A percentile compares a stretch with the other conserved stretches of the same genome.
Conservation (phyloP, 2,113 vertebrate genomes). For the Clarias gariepinus region DNA sequence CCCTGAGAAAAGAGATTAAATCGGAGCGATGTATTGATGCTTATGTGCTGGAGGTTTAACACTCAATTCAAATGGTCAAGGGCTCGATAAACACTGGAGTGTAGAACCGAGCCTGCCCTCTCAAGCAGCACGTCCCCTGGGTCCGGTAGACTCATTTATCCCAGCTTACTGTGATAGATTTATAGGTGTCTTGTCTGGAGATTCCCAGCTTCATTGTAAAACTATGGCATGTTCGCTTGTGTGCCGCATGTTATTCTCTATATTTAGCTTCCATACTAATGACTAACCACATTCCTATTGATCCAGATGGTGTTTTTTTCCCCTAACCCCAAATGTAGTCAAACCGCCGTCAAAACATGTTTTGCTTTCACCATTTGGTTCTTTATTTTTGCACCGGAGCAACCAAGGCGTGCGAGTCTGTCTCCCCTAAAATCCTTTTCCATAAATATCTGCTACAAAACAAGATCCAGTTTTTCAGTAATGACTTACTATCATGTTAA, state of each 20-base stretch:
- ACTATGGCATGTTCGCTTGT: conserved; percentile 2
- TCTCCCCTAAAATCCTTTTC: neutral
- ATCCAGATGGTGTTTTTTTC: neutral
- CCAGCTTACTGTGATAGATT: conserved; percentile 11
- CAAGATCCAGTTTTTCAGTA: neutral
- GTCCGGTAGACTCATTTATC: neutral
- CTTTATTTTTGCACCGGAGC: neutral
- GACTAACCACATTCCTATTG: neutral
- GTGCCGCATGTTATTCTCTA: conserved; percentile 5
- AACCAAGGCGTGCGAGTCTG: neutral
- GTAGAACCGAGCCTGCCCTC: conserved; percentile 4
- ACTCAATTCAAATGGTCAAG: conserved; percentile 70
- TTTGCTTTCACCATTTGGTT: neutral
- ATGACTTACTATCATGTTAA: neutral
- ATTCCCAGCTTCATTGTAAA: neutral
- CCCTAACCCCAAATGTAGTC: neutral
- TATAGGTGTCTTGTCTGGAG: conserved; percentile 3
- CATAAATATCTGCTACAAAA: neutral
- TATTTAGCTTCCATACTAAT: neutral
- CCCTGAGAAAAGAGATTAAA: conserved; percentile 65
- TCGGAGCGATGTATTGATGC: conserved; percentile 69
- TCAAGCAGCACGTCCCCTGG: conserved; percentile 12
- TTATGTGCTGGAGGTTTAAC: conserved; percentile 71
- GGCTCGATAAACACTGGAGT: conserved; percentile 69
- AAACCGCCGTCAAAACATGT: neutral